A percentile compares a stretch with the other conserved stretches of the same genome.
phyloP scores from a whole-genome alignment of 92 coral and sea anemone genomes.

The Porites lobata region DNA sequence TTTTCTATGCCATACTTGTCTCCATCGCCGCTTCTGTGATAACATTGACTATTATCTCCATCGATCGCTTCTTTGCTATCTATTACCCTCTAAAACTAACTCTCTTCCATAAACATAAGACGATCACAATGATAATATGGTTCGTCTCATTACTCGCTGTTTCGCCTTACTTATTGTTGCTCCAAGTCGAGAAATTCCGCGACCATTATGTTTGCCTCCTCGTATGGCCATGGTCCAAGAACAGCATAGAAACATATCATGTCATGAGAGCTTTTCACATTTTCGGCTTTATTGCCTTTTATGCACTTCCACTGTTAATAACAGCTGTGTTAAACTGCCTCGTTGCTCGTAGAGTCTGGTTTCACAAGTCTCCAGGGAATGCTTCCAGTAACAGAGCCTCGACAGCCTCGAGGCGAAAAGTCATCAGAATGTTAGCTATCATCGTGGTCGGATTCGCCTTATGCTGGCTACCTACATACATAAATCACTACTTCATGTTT shows the following conservation, averaged over 20 bases:
- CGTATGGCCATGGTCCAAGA: slow-evolving; percentile 57
- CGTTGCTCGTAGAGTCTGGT: slow-evolving; percentile 68
- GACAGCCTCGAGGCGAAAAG: slow-evolving; percentile 46
- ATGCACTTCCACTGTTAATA: slow-evolving; percentile 67
- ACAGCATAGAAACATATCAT: background rate
- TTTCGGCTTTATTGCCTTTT: slow-evolving; percentile 54
- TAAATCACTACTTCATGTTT: slow-evolving; percentile 50
- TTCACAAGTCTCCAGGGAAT: slow-evolving; percentile 53
- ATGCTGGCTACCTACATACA: slow-evolving; percentile 79
- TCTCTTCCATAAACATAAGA: slow-evolving; percentile 56
- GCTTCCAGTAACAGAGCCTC: slow-evolving; percentile 23
- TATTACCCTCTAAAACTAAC: slow-evolving; percentile 60
- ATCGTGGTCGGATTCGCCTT: slow-evolving; percentile 65
- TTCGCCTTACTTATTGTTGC: slow-evolving; percentile 52
- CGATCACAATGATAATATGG: slow-evolving; percentile 68
- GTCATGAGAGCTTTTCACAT: slow-evolving; percentile 49
- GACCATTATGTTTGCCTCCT: slow-evolving; percentile 19
- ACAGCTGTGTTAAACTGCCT: slow-evolving; percentile 61
- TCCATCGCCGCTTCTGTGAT: slow-evolving; percentile 79
- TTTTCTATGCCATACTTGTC: slow-evolving; percentile 40
- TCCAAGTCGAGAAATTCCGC: slow-evolving; percentile 17
- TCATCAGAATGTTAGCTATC: slow-evolving; percentile 63
- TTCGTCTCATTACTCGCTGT: slow-evolving; percentile 25
- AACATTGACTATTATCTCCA: slow-evolving; percentile 56
- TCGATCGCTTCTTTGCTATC: slow-evolving; percentile 75